A percentile compares a stretch with the other conserved stretches of the same genome.
Evolutionary conservation across 2,113 vertebrate genomes (phyloP).

Genomic region (Gallinago media): DNA sequence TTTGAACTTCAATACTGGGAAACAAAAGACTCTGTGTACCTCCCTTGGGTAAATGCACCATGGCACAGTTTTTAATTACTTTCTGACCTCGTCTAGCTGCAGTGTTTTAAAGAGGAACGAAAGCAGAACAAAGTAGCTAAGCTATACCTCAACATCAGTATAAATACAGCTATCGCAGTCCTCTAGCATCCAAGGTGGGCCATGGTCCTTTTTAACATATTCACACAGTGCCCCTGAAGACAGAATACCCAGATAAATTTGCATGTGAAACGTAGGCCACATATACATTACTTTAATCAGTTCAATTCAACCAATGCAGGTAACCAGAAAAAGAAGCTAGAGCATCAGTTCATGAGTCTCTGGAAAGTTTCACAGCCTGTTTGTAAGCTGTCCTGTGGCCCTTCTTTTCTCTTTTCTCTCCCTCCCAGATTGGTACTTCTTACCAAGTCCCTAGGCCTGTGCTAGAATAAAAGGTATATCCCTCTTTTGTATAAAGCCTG

Average conservation of each 20-base stretch:
- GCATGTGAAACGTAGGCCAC: not conserved
- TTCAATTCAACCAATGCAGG: not conserved
- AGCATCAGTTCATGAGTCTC: too few species aligned
- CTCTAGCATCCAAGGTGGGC: not conserved
- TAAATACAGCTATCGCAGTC: not conserved
- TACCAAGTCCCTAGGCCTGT: not conserved
- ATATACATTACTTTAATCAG: not conserved
- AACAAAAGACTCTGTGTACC: not conserved
- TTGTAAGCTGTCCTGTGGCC: not conserved
- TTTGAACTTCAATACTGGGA: not conserved
- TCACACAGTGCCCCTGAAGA: not conserved
- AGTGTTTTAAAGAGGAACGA: not conserved
- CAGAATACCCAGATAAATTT: not conserved
- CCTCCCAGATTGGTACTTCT: not conserved
- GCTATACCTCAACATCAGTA: not conserved
- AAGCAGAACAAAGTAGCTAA: not conserved
- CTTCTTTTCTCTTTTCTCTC: not conserved
- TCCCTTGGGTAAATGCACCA: not conserved
- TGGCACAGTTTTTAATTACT: not conserved
- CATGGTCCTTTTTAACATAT: fast-evolving
- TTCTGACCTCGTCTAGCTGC: not conserved
- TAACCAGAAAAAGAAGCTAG: not conserved
- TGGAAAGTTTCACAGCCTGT: not conserved
- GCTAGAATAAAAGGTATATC: not conserved
- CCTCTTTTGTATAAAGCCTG: not conserved